A percentile compares a stretch with the other conserved stretches of the same genome.
phyloP scores from a whole-genome alignment of 2,113 vertebrate genomes.

The Ptilonorhynchus violaceus region DNA sequence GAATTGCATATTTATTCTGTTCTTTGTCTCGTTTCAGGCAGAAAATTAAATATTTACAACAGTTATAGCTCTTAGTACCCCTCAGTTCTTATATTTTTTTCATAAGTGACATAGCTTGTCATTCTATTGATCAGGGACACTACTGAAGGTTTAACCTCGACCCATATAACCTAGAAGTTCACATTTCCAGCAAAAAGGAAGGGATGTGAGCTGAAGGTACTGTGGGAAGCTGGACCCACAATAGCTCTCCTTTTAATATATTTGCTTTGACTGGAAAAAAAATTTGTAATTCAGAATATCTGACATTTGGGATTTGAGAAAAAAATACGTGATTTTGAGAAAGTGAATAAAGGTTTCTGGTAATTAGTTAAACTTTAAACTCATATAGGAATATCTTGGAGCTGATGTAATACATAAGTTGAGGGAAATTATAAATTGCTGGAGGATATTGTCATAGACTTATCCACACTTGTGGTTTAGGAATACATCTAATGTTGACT shows the following conservation, averaged over 20 bases:
- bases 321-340: background rate
- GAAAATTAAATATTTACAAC: background rate
- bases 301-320: background rate
- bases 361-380: conserved; percentile 30
- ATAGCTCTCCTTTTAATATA: background rate
- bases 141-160: background rate
- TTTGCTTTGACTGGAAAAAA: background rate
- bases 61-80: background rate
- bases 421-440: conserved; percentile 53
- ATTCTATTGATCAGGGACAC: background rate
- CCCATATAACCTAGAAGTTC: background rate
- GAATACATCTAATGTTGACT: conserved; percentile 42
- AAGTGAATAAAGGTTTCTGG: conserved; percentile 22
- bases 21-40: background rate
- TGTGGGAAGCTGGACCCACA: background rate
- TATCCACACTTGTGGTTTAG: conserved; percentile 51
- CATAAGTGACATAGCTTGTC: background rate
- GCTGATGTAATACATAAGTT: conserved; percentile 53
- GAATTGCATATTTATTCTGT: background rate
- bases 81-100: background rate
- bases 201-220: background rate
- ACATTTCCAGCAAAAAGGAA: background rate
- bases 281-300: background rate
- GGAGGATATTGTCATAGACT: conserved; percentile 47
- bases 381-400: conserved; percentile 18